Evolutionary conservation across 1,140 invertebrate species (phyloP).

Genomic region (Drusus annulatus): DNA sequence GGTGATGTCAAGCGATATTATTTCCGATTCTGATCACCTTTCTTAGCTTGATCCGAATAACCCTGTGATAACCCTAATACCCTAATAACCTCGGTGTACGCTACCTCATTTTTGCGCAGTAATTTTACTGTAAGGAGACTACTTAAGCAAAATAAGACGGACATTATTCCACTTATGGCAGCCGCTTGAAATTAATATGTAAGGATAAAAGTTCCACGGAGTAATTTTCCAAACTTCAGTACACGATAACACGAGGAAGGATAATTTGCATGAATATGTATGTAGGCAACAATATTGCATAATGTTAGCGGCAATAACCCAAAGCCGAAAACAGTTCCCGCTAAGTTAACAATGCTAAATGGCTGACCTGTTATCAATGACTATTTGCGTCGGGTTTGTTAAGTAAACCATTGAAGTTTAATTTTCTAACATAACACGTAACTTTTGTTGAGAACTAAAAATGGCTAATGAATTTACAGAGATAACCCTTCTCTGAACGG

Average conservation of each 20-base stretch:
- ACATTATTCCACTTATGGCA: conserved; percentile 18
- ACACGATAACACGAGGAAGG: conserved; percentile 12
- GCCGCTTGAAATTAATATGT: conserved; percentile 29
- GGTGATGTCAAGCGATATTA: no score
- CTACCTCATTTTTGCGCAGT: not conserved
- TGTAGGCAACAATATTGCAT: conserved; percentile 7
- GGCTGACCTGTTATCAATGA: not conserved
- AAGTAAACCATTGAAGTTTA: not conserved
- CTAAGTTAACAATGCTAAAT: not conserved
- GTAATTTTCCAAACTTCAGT: conserved; percentile 33
- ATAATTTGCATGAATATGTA: conserved; percentile 38
- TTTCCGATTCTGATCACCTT: no score
- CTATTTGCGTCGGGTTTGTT: not conserved
- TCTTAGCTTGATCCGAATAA: no score
- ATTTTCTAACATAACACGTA: no score
- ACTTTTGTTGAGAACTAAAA: conserved; percentile 7
- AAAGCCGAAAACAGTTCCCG: not conserved
- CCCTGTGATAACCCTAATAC: no score
- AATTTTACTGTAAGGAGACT: conserved; percentile 11
- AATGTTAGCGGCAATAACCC: conserved; percentile 3
- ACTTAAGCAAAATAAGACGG: conserved; percentile 20
- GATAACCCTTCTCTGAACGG: conserved; percentile 5
- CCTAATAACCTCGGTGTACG: no score
- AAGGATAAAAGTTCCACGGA: conserved; percentile 36
- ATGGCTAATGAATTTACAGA: conserved; percentile 12